Evolutionary conservation across 2,797 vertebrate species (phyloP), one percentile per base, ranked within the genome.

Genomic region (Psittacula echo): DNA sequence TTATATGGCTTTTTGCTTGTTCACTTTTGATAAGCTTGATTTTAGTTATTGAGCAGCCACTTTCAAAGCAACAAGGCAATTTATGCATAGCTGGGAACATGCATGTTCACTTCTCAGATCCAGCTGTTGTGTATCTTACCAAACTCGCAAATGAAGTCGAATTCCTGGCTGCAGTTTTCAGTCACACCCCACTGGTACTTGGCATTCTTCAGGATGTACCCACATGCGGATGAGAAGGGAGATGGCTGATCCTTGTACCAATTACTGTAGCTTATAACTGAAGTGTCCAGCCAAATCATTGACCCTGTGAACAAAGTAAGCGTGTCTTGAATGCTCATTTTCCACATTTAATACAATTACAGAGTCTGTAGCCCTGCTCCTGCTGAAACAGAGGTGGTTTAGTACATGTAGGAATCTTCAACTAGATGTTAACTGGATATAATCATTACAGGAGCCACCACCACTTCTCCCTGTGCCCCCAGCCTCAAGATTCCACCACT

Each of bases 61-160:
- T 85, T 64, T 48, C 75, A 72, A 82, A 78, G 32, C 71, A 78
- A 29, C 12, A 51, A 62, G 50, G n/a, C 64, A 68, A 9, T 74
- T 90, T 37, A 60, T 66, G 62, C 56, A n/a, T 30, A 47, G 21
- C 10, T 54, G 39, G 68, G 78, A 80, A 77, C 47, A 56, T 0
- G 41, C 61, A 82, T 34, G 44, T 39, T 94, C 64, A n/a, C 23
- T 77, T 89, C 34, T 54, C 76, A 54, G 37, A 72, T 90, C 45
- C 72, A 90, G 41, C 73, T 84, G 47, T 32, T 66, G 27, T 51
- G 20, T 62, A 21, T 62, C 97, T 95, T 97, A 99, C 99, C 99
- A 97, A 99, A 99, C 96, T 99, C 97, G 17, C 99, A 99, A 94
- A 99, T 97, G 67, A 99, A 99, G 97, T 96, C 90, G 2, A 99